phyloP scores from a whole-genome alignment of 2,113 vertebrate genomes.

The Thomomys bottae region DNA sequence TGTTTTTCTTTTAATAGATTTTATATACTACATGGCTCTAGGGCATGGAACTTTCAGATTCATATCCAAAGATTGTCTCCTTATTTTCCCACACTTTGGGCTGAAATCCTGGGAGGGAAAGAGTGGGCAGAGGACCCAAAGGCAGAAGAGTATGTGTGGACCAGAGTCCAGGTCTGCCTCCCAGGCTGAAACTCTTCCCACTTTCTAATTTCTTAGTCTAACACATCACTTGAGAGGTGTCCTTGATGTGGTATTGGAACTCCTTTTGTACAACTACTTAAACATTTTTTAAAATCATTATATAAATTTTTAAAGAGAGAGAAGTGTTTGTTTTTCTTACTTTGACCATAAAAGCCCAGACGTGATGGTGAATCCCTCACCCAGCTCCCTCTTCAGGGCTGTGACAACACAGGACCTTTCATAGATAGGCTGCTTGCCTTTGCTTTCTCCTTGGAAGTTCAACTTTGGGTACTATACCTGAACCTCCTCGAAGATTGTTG shows the following conservation, averaged over 20 bases:
- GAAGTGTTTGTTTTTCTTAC: too few species aligned
- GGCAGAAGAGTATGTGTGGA: too few species aligned
- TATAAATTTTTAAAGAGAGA: too few species aligned
- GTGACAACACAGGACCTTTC: background rate
- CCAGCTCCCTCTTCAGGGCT: too few species aligned
- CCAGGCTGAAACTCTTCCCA: background rate
- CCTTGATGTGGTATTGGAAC: too few species aligned
- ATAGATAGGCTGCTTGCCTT: background rate
- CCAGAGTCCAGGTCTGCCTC: background rate
- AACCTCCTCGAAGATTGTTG: conserved; percentile 93
- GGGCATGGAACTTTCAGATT: background rate
- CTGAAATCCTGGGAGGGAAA: background rate
- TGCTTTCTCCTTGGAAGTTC: background rate
- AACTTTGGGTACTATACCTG: conserved; percentile 87
- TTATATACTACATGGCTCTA: too few species aligned
- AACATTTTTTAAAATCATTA: too few species aligned
- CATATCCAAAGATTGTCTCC: background rate
- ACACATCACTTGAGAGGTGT: background rate
- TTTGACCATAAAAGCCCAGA: background rate
- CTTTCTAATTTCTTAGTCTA: background rate
- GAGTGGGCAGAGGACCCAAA: background rate
- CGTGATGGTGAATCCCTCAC: background rate
- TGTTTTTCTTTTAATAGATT: too few species aligned
- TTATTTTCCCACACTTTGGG: background rate
- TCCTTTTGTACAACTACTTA: too few species aligned